Evolutionary conservation across 2,888 invertebrate genomes (phyloP).

Genomic region (Frankliniella intonsa): DNA sequence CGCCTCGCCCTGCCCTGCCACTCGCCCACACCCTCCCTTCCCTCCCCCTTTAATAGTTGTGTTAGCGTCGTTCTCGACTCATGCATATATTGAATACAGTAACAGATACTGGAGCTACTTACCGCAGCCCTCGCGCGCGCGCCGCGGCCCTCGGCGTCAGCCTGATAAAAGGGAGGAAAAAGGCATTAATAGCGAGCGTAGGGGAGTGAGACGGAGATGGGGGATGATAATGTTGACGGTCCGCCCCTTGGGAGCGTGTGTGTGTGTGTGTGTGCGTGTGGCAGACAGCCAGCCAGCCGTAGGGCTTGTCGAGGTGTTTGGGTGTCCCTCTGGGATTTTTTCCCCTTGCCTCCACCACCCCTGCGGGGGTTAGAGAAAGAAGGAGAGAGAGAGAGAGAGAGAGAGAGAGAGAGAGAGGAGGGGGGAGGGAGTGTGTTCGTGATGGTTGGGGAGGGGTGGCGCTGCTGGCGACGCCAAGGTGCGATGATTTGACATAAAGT

Average conservation of each 20-base stretch:
- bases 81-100: slow-evolving; percentile 27
- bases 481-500: slow-evolving; percentile 16
- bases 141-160: background rate
- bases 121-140: background rate
- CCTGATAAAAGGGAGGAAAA: slow-evolving; percentile 22
- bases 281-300: background rate
- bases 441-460: slow-evolving; percentile 37
- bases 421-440: slow-evolving; percentile 30
- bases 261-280: background rate
- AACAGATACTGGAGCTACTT: background rate
- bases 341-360: background rate
- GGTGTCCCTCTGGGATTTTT: slow-evolving; percentile 21
- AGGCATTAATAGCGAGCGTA: slow-evolving; percentile 11
- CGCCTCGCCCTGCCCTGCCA: background rate
- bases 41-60: slow-evolving; percentile 36
- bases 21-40: background rate
- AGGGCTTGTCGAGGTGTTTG: slow-evolving; percentile 21
- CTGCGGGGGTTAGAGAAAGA: too few species aligned
- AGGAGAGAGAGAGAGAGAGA: too few species aligned
- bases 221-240: slow-evolving; percentile 16
- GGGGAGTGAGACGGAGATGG: slow-evolving; percentile 6
- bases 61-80: slow-evolving; percentile 15
- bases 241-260: background rate
- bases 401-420: background rate
- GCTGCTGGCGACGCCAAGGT: background rate